Evolutionary conservation across 2,888 invertebrate genomes (phyloP).

Genomic region (Macrosiphum euphorbiae): DNA sequence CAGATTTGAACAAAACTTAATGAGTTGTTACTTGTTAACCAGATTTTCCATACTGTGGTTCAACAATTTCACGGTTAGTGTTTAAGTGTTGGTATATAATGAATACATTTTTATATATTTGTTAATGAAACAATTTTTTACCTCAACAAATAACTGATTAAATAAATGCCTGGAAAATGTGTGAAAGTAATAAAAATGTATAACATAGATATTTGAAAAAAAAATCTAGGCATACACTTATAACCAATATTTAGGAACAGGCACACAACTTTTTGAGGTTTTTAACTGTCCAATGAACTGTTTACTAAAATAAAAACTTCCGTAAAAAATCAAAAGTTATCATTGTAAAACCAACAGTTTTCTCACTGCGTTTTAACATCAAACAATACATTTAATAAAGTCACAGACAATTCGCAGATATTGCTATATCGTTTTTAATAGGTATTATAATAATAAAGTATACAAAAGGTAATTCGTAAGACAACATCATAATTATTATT

Average conservation of each 20-base stretch:
- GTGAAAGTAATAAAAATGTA: too few relatives aligned
- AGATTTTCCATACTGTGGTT: too few relatives aligned
- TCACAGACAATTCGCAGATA: neutral
- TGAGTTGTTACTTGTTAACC: too few relatives aligned
- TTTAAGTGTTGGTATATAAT: too few relatives aligned
- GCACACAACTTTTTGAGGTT: neutral
- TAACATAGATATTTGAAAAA: too few relatives aligned
- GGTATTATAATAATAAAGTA: neutral
- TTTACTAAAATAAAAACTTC: neutral
- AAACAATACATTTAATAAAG: neutral
- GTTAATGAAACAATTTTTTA: too few relatives aligned
- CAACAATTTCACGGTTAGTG: too few relatives aligned
- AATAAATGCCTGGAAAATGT: too few relatives aligned
- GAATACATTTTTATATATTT: too few relatives aligned
- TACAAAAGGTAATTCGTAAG: neutral
- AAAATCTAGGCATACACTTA: too few relatives aligned
- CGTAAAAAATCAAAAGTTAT: neutral
- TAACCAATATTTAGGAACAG: neutral
- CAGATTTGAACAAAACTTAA: too few relatives aligned
- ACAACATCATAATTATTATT: neutral
- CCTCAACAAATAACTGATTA: too few relatives aligned
- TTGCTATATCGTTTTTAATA: neutral
- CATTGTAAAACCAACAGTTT: neutral
- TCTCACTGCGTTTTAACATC: neutral
- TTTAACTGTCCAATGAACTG: neutral